Evolutionary conservation across 2,888 invertebrate genomes (phyloP), one percentile per base, ranked within the genome.

Genomic region (Carterocephalus palaemon): DNA sequence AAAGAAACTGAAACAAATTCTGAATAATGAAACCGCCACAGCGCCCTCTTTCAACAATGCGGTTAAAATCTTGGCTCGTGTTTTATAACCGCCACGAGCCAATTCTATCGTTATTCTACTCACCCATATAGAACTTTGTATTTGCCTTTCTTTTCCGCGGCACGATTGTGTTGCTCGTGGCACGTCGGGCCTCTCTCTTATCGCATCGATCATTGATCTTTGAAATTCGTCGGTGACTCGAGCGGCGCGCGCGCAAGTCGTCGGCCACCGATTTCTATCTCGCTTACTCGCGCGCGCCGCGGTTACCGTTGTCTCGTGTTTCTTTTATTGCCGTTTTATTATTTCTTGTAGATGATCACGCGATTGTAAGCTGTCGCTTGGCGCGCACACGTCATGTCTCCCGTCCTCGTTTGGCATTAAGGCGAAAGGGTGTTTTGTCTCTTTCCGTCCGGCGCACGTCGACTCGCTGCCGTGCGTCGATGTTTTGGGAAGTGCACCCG

Each of bases 401-500:
- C 60, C 54, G 52, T 81, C 81, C 53, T 54, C 54, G 38, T 84
- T 64, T 58, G 13, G 7, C 52, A 3, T 12, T 36, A 1, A 4
- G 22, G 32, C 19, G 13, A 31, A 28, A 7, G 52, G 43, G 65
- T 73, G 31, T 48, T 60, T 23, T 38, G 31, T 82, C 75, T 74
- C 76, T 51, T 58, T 81, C 58, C 38, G 51, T 50, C 61, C 73
- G 78, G 80, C 83, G 80, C 81, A 79, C 79, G 84, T 82, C 80
- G 75, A 66, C 73, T 72, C 71, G 84, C 83, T 82, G 85, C 83
- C 82, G 84, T 84, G 84, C 84, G 83, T 76, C 82, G 85, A 84
- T 86, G 87, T 88, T 88, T 88, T 88, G 88, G 88, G 88, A 88
- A 87, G 87, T 85, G 87, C 88, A 86, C 86, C 87, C 84, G 88